Evolutionary conservation across 2,113 vertebrate species (phyloP), one percentile per base, ranked within the genome.

Genomic region (Albula glossodonta): DNA sequence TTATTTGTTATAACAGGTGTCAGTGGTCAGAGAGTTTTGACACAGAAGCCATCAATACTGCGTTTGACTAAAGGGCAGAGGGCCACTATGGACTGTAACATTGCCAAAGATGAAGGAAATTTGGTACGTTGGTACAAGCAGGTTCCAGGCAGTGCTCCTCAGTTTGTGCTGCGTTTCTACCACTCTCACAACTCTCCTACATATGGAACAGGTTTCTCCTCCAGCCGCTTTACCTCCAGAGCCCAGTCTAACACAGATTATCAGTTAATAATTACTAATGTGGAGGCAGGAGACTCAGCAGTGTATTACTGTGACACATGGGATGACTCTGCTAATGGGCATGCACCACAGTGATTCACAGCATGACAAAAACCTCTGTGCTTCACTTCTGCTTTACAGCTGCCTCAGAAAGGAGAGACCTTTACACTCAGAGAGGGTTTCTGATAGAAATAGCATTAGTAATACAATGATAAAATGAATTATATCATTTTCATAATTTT

Each of bases 141-240:
- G 88, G 85, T 87, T 84, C 89, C 90, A 51, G 90, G 90, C 84
- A 56, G 25, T 66, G 81, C 4, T 87, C 86, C 90, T 85, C 92
- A 91, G 88, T 90, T 1, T 81, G 0, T 93, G 0, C 4, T 93
- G 0, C 0, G 0, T 0, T 86, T 81, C 51, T 0, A 87, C 17
- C 10, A 86, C 12, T 0, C 10, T 51, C 0, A 0, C 0, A 51
- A 52, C 5, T 81, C 89, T 25, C 87, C 89, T 13, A 10, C 0
- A 0, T 92, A 90, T 86, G 92, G 89, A 31, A 6, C 93, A 82
- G 92, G 93, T 11, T 92, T 92, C 87, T 91, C 90, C 0, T 89
- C 89, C 85, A 70, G 87, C 0, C 87, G 87, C 13, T 92, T 93
- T 77, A 92, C 89, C 84, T 90, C 90, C 17, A 91, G 7, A 89